Evolutionary conservation across 2,888 invertebrate genomes (phyloP).

Genomic region (Nemotelus pantherinus): DNA sequence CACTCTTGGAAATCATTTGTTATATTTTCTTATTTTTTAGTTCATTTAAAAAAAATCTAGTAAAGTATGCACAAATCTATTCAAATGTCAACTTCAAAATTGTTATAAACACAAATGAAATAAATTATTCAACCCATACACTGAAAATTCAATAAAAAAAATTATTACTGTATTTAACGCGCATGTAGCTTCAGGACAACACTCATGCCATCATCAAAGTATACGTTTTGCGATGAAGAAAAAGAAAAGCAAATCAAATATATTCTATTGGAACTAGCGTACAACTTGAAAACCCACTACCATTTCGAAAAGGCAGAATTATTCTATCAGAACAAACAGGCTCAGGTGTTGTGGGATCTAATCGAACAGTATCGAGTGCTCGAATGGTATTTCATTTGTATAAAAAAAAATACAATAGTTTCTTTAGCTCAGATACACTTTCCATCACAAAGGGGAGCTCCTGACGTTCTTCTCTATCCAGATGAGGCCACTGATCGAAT

Average conservation of each 20-base stretch:
- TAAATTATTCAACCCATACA: too few relatives aligned
- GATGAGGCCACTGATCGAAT: neutral
- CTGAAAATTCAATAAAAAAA: too few relatives aligned
- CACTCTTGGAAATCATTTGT: too few relatives aligned
- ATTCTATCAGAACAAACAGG: neutral
- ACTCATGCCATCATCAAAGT: neutral
- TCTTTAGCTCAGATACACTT: neutral
- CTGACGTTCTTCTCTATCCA: neutral
- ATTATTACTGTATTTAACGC: too few relatives aligned
- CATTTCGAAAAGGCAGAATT: conserved; percentile 12
- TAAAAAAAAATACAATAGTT: neutral
- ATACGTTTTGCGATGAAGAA: neutral
- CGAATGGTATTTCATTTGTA: neutral
- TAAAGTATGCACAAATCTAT: too few relatives aligned
- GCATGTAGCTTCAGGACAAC: too few relatives aligned
- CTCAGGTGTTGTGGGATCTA: neutral
- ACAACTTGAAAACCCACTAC: conserved; percentile 22
- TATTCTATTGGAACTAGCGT: neutral
- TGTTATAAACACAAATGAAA: too few relatives aligned
- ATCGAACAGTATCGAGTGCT: neutral
- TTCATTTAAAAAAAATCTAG: too few relatives aligned
- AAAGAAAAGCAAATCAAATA: neutral
- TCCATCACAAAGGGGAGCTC: neutral
- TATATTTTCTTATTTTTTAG: too few relatives aligned
- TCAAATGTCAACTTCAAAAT: too few relatives aligned